Base-by-base conservation (phyloP, 2,888 invertebrate genomes). In the Andrena bicolor region DNA sequence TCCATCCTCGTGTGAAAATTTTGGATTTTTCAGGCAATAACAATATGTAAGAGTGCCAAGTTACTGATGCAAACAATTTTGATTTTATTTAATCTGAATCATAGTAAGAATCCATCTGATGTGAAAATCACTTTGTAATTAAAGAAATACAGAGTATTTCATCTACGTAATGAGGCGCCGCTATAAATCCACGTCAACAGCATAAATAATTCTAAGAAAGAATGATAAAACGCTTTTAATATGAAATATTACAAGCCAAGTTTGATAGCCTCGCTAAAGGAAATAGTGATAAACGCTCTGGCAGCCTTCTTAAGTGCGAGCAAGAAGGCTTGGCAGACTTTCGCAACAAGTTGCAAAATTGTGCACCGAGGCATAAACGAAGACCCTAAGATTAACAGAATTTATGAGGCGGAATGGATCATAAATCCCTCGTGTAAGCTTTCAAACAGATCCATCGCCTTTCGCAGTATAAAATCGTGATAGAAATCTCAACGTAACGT, bases 271-370 rank as follows among this genome's bases (percentile, higher is more conserved):
- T 51, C 2, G 16, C 23, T 20, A 23, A 51, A 20, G 49, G 26
- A 49, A 58, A 41, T 56, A 48, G 32, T 64, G 60, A 66, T 77
- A 60, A 73, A 77, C 41, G 48, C 32, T 20, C 10, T 53, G 41
- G 53, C 23, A 61, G 26, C 41, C 30, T 10, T 26, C 20, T 49
- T 72, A 66, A 77, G 65, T 61, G 13, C 26, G 2, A 73, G 51
- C 60, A 60, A 73, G 66, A 60, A 72, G 61, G 1, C 35, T 65
- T 64, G 58, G 20, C 65, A 41, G 58, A 79, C 63, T 75, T 64
- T 64, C 35, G 64, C 75, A 79, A 75, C 75, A 79, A 79, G 69
- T 79, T 79, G 51, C 64, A 75, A 79, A 75, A 75, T 75, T 69
- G 64, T 58, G 49, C 16, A 49, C 51, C 8, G 32, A 58, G 28